Evolutionary conservation across 53 echinoderm and acorn worm species (phyloP), one percentile per base, ranked within the genome.

Genomic region (Stichopus horrens): DNA sequence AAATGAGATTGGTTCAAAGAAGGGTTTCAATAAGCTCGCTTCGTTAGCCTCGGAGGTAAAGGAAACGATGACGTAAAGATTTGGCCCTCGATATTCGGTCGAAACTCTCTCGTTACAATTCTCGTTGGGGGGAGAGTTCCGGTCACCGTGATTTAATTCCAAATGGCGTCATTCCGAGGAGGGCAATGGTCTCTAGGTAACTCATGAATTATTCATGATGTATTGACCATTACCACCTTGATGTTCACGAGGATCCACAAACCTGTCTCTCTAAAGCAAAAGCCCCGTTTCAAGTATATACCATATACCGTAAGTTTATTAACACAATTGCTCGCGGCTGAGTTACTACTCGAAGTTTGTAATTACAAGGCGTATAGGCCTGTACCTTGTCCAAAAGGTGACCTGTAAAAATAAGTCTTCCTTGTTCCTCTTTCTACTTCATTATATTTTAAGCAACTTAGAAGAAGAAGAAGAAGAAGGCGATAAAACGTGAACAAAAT

Each of bases 191-290:
- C 57, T 20, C 16, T 58, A 81, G 54, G 54, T 81, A 58, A 58
- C 57, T 81, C 81, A 81, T 81, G 57, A 53, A 81, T 81, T 57
- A 81, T 81, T 81, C 81, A 81, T 55, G 58, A n/a, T 7, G 81
- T 81, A 81, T 81, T 81, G 81, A 81, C 81, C 81, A 81, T 21
- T 56, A 56, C 58, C 71, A 71, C 71, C 71, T 71, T 71, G 71
- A 19, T 71, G 71, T 71, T 71, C 71, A 4, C 1, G 71, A 71
- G 71, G 71, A n/a, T 71, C 71, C n/a, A 18, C 71, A n/a, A n/a
- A n/a, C n/a, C n/a, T n/a, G n/a, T n/a, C 2, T 2, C 2, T 2
- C 2, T 1, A 37, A 37, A 37, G 2, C 37, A 37, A 37, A 37
- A 37, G 37, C 2, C 37, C 37, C 37, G 37, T 37, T 37, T 37